Evolutionary conservation across 2,888 invertebrate species (phyloP).

Genomic region (Aplocera efformata): DNA sequence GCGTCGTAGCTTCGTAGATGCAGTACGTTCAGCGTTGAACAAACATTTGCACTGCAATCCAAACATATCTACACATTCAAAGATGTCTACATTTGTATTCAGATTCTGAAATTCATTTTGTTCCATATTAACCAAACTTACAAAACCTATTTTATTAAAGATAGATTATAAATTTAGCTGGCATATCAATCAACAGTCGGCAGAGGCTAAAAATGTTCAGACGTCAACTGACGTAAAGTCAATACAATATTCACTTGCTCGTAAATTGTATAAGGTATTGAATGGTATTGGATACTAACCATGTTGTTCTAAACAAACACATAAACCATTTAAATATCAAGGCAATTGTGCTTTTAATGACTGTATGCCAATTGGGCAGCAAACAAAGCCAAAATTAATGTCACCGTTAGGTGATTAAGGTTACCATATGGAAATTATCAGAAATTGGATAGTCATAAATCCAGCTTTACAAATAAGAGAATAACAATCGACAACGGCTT

Average conservation of each 20-base stretch:
- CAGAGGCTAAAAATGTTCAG: no score
- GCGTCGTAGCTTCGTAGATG: slow-evolving; percentile 44
- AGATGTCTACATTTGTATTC: slow-evolving; percentile 23
- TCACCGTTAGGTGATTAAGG: slow-evolving; percentile 51
- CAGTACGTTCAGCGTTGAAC: slow-evolving; percentile 45
- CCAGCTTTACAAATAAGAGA: slow-evolving; percentile 38
- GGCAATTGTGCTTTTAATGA: slow-evolving; percentile 37
- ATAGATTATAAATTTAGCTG: no score
- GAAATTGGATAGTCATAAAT: slow-evolving; percentile 44
- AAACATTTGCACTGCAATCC: slow-evolving; percentile 55
- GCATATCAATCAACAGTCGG: no score
- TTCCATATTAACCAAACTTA: no score
- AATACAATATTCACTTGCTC: no score
- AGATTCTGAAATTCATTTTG: no score
- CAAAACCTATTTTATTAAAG: no score
- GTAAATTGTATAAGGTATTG: no score
- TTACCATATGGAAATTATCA: slow-evolving; percentile 45
- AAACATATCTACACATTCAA: slow-evolving; percentile 15
- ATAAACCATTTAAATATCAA: slow-evolving; percentile 20
- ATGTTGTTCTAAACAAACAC: slow-evolving; percentile 9
- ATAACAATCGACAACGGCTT: slow-evolving; percentile 27
- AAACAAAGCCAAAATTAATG: slow-evolving; percentile 50
- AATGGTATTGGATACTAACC: no score
- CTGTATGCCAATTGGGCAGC: slow-evolving; percentile 35
- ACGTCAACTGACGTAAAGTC: no score